These are phyloP conservation scores for Masnerella sp. DNA, from an alignment of 2,888 invertebrate genomes.

Conservation along the genomic window DNA sequence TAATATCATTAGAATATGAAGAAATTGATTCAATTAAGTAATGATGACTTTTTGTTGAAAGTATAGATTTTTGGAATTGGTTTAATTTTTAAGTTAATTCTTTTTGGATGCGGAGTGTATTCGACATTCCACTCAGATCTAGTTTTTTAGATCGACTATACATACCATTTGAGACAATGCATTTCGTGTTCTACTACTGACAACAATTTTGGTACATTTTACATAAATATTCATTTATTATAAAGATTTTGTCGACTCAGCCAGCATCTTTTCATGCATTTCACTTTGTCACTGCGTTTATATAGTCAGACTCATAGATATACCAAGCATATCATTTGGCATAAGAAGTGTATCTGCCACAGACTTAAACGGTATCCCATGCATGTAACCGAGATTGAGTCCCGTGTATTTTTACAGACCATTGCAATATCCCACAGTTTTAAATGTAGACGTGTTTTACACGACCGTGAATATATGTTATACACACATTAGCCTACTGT, in stretches of 20 bases:
- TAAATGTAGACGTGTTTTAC: conserved; percentile 24
- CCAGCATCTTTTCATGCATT: background rate
- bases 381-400: conserved; percentile 4
- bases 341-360: conserved; percentile 31
- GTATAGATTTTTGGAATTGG: no score
- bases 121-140: no score
- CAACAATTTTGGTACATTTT: no score
- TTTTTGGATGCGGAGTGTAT: no score
- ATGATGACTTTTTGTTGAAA: no score
- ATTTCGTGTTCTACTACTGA: no score
- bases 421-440: conserved; percentile 36
- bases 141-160: no score
- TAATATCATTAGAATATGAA: no score
- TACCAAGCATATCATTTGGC: conserved; percentile 21
- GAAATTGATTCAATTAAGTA: no score
- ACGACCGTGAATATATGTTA: conserved; percentile 18
- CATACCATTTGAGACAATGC: no score
- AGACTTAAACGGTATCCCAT: conserved; percentile 20
- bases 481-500: conserved; percentile 28
- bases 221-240: conserved; percentile 11
- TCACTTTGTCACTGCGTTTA: conserved; percentile 2
- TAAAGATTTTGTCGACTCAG: conserved; percentile 29
- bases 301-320: conserved; percentile 3
- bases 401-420: conserved; percentile 27
- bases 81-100: no score